A percentile compares a stretch with the other conserved stretches of the same genome.
Conservation (phyloP, 2,888 invertebrate species). For the Pachliopta kotzebuea region DNA sequence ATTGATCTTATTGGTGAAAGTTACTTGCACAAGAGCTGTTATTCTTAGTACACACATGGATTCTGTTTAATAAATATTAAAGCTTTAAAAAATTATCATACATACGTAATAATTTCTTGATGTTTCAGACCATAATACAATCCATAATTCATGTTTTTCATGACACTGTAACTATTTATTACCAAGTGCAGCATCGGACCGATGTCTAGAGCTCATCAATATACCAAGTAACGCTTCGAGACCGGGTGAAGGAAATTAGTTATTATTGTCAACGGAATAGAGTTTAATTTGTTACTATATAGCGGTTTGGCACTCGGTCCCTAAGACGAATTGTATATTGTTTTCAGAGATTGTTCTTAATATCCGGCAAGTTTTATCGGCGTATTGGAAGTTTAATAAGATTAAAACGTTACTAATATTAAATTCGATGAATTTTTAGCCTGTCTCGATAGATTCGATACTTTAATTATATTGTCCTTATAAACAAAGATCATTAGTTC, state of each 20-base stretch:
- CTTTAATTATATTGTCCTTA: too few relatives aligned
- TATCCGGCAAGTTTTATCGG: constrained; percentile 22
- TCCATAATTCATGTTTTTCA: constrained; percentile 6
- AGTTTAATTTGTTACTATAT: constrained; percentile 10
- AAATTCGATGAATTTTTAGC: too few relatives aligned
- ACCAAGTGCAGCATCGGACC: constrained; percentile 13
- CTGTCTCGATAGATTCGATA: too few relatives aligned
- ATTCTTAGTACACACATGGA: too few relatives aligned
- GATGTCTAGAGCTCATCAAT: constrained; percentile 14
- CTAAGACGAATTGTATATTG: constrained; percentile 21
- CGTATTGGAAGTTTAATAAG: constrained; percentile 2
- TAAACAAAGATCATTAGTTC: too few relatives aligned
- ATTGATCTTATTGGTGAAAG: too few relatives aligned
- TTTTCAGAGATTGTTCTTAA: constrained; percentile 21
- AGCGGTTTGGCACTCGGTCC: constrained; percentile 20
- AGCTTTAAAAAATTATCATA: too few relatives aligned
- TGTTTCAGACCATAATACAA: neutral
- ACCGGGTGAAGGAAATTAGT: constrained; percentile 2
- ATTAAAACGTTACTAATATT: too few relatives aligned
- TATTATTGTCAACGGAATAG: neutral
- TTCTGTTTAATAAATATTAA: too few relatives aligned
- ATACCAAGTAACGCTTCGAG: neutral
- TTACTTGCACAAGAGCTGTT: too few relatives aligned
- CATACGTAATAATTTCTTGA: too few relatives aligned
- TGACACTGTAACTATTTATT: constrained; percentile 18